Conservation (phyloP, 2,888 invertebrate genomes). For the Drosophila nigricruria region DNA sequence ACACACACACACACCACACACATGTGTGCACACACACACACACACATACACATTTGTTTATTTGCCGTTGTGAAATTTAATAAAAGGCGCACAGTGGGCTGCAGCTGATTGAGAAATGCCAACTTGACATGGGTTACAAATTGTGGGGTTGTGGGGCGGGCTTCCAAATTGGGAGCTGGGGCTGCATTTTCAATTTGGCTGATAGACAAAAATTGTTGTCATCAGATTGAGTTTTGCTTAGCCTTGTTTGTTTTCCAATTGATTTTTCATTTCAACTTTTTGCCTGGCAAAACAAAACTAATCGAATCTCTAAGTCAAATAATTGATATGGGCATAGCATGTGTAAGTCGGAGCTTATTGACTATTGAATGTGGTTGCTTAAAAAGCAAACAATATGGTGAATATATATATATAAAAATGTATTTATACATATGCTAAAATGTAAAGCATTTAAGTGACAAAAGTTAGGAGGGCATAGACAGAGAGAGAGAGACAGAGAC, state of each 20-base stretch:
- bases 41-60: constrained; percentile 50
- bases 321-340: constrained; percentile 9
- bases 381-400: background rate
- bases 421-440: background rate
- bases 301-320: constrained; percentile 20
- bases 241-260: constrained; percentile 48
- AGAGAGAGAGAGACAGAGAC: too few relatives aligned
- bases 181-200: constrained; percentile 18
- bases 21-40: constrained; percentile 32
- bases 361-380: background rate
- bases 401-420: background rate
- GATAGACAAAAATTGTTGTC: constrained; percentile 37
- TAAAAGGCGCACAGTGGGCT: constrained; percentile 70
- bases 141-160: background rate
- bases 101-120: constrained; percentile 55
- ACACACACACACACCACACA: constrained; percentile 30
- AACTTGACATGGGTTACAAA: constrained; percentile 55
- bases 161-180: background rate
- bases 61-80: constrained; percentile 67
- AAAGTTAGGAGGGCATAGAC: background rate
- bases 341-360: constrained; percentile 1
- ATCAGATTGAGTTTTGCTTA: constrained; percentile 46
- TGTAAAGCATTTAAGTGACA: background rate
- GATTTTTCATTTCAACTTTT: constrained; percentile 40
- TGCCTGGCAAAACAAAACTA: constrained; percentile 21